Base-by-base conservation (phyloP, 30 jellyfish, hydroid and myxozoan genomes). In the Aurelia sp. region DNA sequence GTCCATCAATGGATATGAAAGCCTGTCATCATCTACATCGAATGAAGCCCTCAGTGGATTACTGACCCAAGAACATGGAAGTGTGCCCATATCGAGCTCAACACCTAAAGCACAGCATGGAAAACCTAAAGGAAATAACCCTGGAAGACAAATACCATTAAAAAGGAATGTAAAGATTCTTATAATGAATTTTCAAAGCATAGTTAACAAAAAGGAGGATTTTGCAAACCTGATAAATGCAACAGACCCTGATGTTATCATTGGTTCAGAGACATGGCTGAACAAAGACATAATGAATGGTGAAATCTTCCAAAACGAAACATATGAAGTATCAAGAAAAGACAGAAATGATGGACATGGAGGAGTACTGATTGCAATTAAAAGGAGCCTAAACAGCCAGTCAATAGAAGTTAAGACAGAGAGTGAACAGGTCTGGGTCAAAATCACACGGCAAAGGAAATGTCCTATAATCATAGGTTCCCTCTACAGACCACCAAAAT, bases 341-440 rank as follows among this genome's bases (percentile, higher is more conserved):
- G 86, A 74, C 77, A 22, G 86, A 9, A 33, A 30, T 11, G 86
- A 72, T 72, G 83, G 83, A 12, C 41, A 72, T 72, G 83, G 83
- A 41, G 83, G 83, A 6, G 83, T 72, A 23, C 44, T 52, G 47
- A 72, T 35, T 31, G 66, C 69, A 41, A 50, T 72, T 31, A 72
- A 52, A 47, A 72, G 20, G 37, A 72, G 47, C 20, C 44, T 44
- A 8, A 47, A 41, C 47, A 47, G 70, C 83, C 15, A 47, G 47
- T 31, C n/a, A 41, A 30, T 71, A 17, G 47, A 41, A 11, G 82
- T 50, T 33, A 33, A 71, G 15, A 44, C 47, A 33, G 68, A 71
- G 37, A 71, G 68, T 71, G 82, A 71, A 71, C 82, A 71, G 44
- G 82, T 71, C 17, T 71, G 85, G 85, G 73, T 74, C n/a, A 74